Evolutionary conservation across 2,888 invertebrate genomes (phyloP).

Genomic region (Drosophila algonquin): DNA sequence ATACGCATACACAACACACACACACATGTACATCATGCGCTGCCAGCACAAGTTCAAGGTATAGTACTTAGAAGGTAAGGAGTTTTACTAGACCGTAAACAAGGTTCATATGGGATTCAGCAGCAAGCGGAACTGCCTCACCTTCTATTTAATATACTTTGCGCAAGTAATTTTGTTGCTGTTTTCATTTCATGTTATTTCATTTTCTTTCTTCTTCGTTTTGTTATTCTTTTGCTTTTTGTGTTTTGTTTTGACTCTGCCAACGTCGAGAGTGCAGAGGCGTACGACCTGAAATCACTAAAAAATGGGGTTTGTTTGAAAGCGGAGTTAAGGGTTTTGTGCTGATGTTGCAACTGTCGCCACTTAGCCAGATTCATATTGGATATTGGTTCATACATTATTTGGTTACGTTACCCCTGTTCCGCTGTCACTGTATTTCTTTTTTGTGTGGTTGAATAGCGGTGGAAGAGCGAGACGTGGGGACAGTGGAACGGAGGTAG

Average conservation of each 20-base stretch:
- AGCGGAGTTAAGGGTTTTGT: not conserved
- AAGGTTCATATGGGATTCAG: not conserved
- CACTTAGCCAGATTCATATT: not conserved
- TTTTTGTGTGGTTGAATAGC: constrained; percentile 38
- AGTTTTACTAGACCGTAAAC: not conserved
- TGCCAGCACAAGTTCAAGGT: not conserved
- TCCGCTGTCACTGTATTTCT: constrained; percentile 48
- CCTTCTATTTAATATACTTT: not conserved
- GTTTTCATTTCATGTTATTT: constrained; percentile 67
- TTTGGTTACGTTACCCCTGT: constrained; percentile 17
- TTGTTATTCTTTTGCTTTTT: constrained; percentile 56
- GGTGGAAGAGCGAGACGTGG: constrained; percentile 4
- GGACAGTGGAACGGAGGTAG: not conserved
- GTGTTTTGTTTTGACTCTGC: constrained; percentile 56
- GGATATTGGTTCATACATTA: not conserved
- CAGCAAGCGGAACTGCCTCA: not conserved
- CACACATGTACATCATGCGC: constrained; percentile 4
- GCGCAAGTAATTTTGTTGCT: constrained; percentile 37
- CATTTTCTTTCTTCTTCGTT: constrained; percentile 39
- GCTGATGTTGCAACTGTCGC: not conserved
- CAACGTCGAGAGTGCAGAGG: constrained; percentile 30
- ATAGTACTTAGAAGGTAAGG: not conserved
- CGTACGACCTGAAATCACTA: not conserved
- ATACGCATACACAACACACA: constrained; percentile 35
- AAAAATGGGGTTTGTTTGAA: not conserved